These are phyloP conservation scores for Manis javanica DNA, from an alignment of 2,797 vertebrate genomes.

Conservation along the genomic window DNA sequence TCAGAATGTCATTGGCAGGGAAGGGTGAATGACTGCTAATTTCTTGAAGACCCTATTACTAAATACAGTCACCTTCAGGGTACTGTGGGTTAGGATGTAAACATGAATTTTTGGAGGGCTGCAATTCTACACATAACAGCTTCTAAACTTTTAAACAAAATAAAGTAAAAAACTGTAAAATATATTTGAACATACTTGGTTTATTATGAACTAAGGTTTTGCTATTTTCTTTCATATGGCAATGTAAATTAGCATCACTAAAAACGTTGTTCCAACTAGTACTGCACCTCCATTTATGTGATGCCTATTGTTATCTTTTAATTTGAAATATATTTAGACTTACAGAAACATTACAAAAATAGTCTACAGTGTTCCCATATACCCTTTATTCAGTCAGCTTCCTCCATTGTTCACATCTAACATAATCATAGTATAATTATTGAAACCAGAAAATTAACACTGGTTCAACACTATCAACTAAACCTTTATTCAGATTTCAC, in stretches of 20 bases:
- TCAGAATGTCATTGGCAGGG: background rate
- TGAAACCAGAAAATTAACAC: background rate
- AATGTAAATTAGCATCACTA: background rate
- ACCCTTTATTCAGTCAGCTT: background rate
- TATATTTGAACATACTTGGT: background rate
- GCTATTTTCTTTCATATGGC: no score
- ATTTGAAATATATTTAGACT: background rate
- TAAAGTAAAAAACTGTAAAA: background rate
- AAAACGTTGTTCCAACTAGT: background rate
- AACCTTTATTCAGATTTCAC: background rate
- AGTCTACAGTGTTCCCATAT: background rate
- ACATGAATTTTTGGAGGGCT: background rate
- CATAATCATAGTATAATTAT: background rate
- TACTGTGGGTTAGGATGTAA: background rate
- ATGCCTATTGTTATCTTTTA: background rate
- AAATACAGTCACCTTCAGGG: background rate
- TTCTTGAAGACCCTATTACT: background rate
- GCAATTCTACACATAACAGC: background rate
- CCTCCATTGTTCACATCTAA: background rate
- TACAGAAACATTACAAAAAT: background rate
- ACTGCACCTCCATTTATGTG: background rate
- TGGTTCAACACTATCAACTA: background rate
- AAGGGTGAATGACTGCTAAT: background rate
- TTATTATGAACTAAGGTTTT: background rate
- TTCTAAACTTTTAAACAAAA: background rate